These are phyloP conservation scores for Odontothrips loti DNA, from an alignment of 2,888 invertebrate species.

Conservation along the genomic window DNA sequence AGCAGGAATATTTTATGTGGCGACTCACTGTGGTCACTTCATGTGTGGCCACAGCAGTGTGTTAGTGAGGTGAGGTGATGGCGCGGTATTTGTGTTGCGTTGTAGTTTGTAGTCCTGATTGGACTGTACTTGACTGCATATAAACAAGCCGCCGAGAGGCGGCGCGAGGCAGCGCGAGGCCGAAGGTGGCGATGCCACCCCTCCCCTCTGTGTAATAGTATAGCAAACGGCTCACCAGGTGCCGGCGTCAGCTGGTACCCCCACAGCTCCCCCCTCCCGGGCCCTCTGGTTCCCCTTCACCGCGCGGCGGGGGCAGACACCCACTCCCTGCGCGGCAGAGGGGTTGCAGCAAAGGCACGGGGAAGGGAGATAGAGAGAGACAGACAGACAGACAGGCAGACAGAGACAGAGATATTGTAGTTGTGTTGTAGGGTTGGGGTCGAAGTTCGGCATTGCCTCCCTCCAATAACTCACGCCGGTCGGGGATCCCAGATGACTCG, in stretches of 20 bases:
- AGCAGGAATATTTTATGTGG: too few relatives aligned
- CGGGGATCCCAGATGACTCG: not conserved
- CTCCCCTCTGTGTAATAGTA: not conserved
- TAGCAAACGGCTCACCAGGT: conserved; percentile 7
- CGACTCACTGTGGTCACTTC: too few relatives aligned
- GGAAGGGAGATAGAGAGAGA: not conserved
- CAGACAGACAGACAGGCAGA: not conserved
- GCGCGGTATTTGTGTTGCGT: too few relatives aligned
- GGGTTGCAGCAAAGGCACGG: not conserved
- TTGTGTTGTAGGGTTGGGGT: not conserved
- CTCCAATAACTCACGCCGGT: conserved; percentile 1
- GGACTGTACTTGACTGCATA: not conserved
- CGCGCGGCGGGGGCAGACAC: not conserved
- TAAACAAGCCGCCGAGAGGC: not conserved
- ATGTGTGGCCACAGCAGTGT: too few relatives aligned
- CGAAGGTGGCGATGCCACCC: not conserved
- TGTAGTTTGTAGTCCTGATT: not conserved
- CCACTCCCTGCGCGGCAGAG: not conserved
- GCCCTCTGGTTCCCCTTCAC: conserved; percentile 15
- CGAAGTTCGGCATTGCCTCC: conserved; percentile 9
- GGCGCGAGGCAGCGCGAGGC: too few relatives aligned
- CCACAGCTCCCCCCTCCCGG: not conserved
- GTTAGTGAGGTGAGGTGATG: too few relatives aligned
- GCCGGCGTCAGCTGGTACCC: conserved; percentile 22
- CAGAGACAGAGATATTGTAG: not conserved